Conservation (phyloP, 2,113 vertebrate genomes). For the Chlamydotis undulata region DNA sequence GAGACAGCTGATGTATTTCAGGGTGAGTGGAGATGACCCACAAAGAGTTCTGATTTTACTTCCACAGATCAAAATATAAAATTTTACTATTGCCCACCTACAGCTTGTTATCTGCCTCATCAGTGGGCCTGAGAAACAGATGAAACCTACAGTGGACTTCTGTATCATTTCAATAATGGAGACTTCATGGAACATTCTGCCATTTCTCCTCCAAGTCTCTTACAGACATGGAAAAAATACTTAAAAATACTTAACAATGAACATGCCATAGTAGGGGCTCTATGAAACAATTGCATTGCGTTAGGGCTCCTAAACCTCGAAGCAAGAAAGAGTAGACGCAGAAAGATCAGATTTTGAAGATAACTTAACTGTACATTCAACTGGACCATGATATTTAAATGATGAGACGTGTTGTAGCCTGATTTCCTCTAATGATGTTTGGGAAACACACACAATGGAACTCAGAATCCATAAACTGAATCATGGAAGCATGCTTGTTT, state of each 20-base stretch:
- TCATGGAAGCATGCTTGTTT: neutral
- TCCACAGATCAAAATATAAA: neutral
- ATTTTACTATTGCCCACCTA: neutral
- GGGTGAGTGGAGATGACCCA: neutral
- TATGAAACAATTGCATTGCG: neutral
- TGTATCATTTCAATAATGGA: neutral
- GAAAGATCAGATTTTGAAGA: neutral
- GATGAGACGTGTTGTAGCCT: neutral
- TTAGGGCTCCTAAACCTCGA: rapidly evolving
- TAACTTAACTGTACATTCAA: neutral
- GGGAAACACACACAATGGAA: neutral
- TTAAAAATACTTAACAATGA: neutral
- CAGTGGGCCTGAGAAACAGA: neutral
- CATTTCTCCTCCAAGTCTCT: neutral
- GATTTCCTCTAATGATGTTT: neutral
- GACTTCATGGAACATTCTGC: neutral
- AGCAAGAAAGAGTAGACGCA: neutral
- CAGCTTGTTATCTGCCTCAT: neutral
- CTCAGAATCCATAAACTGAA: neutral
- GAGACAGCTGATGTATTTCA: neutral
- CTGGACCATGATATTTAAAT: neutral
- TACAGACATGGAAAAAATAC: neutral
- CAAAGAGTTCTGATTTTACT: neutral
- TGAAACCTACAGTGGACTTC: neutral
- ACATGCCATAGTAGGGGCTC: rapidly evolving